Base-by-base conservation (phyloP, 37 sponge, comb jelly and placozoan genomes). In the Chondrosia reniformis region DNA sequence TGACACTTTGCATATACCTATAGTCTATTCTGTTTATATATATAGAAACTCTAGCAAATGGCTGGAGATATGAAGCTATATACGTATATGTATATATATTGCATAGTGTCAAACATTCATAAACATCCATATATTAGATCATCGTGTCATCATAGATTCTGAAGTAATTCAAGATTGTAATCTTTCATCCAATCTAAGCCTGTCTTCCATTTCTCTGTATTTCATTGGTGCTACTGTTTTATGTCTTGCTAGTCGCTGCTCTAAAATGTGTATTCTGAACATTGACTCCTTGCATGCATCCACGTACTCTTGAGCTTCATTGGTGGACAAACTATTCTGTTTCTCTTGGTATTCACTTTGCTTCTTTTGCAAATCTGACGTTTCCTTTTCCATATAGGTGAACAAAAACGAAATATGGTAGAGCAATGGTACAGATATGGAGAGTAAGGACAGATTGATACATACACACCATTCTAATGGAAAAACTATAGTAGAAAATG, bases 191-290 rank as follows among this genome's bases (percentile, higher is more conserved):
- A 28, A 59, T 52, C 54, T 82, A 22, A 97, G 69, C 31, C 84
- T 80, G 0, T 57, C 63, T 36, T 97, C 92, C 55, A 97, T 61
- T 19, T 81, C 84, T 36, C 76, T 49, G 74, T 94, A 97, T 80
- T 91, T 90, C 62, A 87, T 69, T 33, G 95, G 98, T 9, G 98
- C 94, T 67, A 56, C 43, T 4, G 74, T 62, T 81, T 97, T 97
- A 85, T 97, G 98, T 65, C 89, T 92, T 81, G 88, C 86, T 17
- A 97, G 90, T 69, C 98, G 75, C 75, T 86, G 85, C 44, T 93
- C 98, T 38, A 97, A 78, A 34, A 94, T 97, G 82, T 97, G 98
- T 65, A 97, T 93, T 58, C 85, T 84, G 81, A 94, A 97, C 94
- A 97, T 93, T 30, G 98, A 87, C 32, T 89, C 92, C 44, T 74